A percentile compares a stretch with the other conserved stretches of the same genome.
Conservation (phyloP, 2,888 invertebrate genomes). For the Chrysopilus asiliformis region DNA sequence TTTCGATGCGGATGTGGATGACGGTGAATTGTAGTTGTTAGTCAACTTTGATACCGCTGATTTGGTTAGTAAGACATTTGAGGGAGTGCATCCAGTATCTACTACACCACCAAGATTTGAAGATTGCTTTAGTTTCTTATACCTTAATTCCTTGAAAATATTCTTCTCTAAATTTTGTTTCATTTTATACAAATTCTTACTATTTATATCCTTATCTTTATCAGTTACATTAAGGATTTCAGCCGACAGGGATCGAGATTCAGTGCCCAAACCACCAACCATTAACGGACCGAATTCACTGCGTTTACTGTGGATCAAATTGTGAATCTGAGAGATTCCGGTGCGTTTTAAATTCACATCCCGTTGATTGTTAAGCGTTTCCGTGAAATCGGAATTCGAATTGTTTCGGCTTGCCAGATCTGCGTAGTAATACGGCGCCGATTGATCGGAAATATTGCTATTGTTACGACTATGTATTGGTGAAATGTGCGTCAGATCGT, state of each 20-base stretch:
- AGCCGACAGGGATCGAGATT: slow-evolving; percentile 48
- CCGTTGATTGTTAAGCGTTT: slow-evolving; percentile 58
- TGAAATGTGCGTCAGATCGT: slow-evolving; percentile 24
- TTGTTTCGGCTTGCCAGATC: slow-evolving; percentile 34
- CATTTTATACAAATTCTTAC: slow-evolving; percentile 31
- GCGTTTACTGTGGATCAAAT: slow-evolving; percentile 44
- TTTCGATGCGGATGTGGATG: slow-evolving; percentile 9
- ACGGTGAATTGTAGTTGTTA: slow-evolving; percentile 17
- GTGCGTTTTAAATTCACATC: slow-evolving; percentile 46
- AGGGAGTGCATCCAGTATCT: slow-evolving; percentile 5
- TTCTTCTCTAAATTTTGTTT: slow-evolving; percentile 22
- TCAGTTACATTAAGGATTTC: slow-evolving; percentile 53
- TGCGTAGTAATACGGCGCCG: slow-evolving; percentile 78
- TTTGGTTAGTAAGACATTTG: slow-evolving; percentile 6
- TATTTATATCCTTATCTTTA: slow-evolving; percentile 41
- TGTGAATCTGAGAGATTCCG: slow-evolving; percentile 51
- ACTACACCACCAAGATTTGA: neutral
- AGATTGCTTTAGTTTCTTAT: slow-evolving; percentile 10
- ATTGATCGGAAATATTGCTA: slow-evolving; percentile 46
- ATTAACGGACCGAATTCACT: neutral
- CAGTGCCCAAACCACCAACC: slow-evolving; percentile 28
- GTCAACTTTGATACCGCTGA: slow-evolving; percentile 15
- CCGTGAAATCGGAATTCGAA: slow-evolving; percentile 1
- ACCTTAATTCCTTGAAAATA: slow-evolving; percentile 10
- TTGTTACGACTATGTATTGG: slow-evolving; percentile 49